Evolutionary conservation across 2,797 vertebrate species (phyloP).

Genomic region (Smutsia gigantea): DNA sequence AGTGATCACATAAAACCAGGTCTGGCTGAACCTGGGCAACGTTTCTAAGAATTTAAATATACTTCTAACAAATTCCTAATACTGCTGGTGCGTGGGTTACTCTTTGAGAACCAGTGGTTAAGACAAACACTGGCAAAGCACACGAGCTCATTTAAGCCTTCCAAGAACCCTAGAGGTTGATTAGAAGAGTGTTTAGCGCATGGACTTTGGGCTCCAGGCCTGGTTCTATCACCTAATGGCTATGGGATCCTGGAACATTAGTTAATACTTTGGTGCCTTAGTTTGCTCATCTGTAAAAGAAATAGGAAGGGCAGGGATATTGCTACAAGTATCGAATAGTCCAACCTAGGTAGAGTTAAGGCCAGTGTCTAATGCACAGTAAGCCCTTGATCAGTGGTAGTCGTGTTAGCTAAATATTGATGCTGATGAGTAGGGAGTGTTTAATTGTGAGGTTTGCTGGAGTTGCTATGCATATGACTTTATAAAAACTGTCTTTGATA

Average conservation of each 20-base stretch:
- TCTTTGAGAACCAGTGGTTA: not conserved
- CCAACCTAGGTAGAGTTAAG: not conserved
- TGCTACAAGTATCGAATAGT: not conserved
- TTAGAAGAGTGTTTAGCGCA: not conserved
- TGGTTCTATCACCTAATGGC: not conserved
- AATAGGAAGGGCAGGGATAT: not conserved
- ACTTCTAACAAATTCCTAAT: not conserved
- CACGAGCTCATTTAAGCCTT: not conserved
- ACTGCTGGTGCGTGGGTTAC: too few species aligned
- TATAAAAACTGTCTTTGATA: not conserved
- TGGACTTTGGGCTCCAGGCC: not conserved
- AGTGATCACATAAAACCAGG: not conserved
- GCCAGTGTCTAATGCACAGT: not conserved
- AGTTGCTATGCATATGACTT: not conserved
- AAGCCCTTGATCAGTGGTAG: not conserved
- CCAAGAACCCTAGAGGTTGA: not conserved
- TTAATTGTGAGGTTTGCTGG: not conserved
- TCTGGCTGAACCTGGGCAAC: not conserved
- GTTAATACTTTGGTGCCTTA: not conserved
- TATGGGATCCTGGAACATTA: not conserved
- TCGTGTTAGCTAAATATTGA: not conserved
- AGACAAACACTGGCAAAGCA: not conserved
- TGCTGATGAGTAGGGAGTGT: not conserved
- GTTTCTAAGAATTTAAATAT: not conserved
- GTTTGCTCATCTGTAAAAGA: not conserved